phyloP scores from a whole-genome alignment of 2,888 invertebrate genomes.

The Tipula helvola region DNA sequence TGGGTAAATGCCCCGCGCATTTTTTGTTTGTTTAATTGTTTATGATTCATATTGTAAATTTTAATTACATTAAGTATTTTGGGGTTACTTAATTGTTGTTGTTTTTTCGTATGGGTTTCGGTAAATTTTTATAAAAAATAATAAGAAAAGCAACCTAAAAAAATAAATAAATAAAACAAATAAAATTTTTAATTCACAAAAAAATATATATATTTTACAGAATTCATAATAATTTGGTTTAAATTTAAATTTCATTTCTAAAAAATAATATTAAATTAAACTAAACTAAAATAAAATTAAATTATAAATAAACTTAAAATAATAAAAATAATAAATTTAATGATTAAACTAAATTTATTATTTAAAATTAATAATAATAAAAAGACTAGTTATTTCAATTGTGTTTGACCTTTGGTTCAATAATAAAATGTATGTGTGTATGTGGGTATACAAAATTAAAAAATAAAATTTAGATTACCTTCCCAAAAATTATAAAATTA shows the following conservation, averaged over 20 bases:
- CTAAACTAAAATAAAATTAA: neutral
- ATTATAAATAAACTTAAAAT: neutral
- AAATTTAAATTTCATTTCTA: neutral
- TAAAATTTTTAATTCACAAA: neutral
- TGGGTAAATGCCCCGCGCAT: conserved; percentile 14
- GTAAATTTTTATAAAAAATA: neutral
- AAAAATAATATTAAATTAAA: neutral
- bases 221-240: neutral
- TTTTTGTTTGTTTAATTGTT: neutral
- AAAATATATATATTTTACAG: neutral
- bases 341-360: neutral
- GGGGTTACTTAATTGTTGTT: neutral
- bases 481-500: neutral
- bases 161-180: neutral
- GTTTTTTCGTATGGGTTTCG: neutral
- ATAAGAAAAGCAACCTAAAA: neutral
- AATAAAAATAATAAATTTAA: neutral
- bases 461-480: neutral
- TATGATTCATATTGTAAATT: neutral
- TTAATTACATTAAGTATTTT: neutral
- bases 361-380: neutral
- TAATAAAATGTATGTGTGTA: neutral
- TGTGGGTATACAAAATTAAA: neutral
- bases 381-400: conserved; percentile 8
- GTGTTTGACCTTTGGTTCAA: conserved; percentile 6